phyloP scores from a whole-genome alignment of 2,797 vertebrate genomes.

The Manis javanica region DNA sequence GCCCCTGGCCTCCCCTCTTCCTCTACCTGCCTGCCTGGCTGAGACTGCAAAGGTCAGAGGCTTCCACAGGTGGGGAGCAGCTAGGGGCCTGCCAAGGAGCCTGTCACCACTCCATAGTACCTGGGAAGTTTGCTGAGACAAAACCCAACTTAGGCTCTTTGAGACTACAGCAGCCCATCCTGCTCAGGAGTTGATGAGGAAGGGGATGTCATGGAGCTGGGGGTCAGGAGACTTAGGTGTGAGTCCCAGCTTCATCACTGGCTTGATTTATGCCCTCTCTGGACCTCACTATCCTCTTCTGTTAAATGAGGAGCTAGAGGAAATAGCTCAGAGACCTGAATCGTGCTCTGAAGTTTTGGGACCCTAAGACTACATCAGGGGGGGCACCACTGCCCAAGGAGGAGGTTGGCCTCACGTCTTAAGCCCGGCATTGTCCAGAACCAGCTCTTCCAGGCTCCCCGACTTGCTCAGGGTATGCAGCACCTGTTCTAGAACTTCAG shows the following conservation, averaged over 20 bases:
- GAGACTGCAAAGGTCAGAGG: not conserved
- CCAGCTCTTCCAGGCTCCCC: slow-evolving; percentile 94
- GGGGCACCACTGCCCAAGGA: slow-evolving; percentile 5
- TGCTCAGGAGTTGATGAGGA: not conserved
- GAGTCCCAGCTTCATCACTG: not conserved
- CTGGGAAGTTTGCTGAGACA: not conserved
- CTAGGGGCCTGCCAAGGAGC: not conserved
- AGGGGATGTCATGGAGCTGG: not conserved
- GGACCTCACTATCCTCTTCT: slow-evolving; percentile 10
- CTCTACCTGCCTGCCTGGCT: slow-evolving; percentile 38
- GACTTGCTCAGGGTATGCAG: slow-evolving; percentile 95
- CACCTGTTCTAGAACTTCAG: slow-evolving; percentile 95
- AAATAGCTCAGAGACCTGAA: not conserved
- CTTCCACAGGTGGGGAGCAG: not conserved
- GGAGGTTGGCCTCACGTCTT: slow-evolving; percentile 91
- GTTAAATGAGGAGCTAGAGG: not conserved
- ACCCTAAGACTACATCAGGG: slow-evolving; percentile 32
- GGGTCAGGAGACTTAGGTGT: not conserved
- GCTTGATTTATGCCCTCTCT: slow-evolving; percentile 3
- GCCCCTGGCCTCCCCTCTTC: slow-evolving; percentile 39
- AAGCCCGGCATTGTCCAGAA: slow-evolving; percentile 94
- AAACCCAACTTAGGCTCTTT: not conserved
- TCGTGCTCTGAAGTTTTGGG: not conserved
- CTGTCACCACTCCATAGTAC: not conserved
- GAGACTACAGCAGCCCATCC: not conserved